Conservation (phyloP, 2,113 vertebrate genomes). For the Fulmarus glacialis region DNA sequence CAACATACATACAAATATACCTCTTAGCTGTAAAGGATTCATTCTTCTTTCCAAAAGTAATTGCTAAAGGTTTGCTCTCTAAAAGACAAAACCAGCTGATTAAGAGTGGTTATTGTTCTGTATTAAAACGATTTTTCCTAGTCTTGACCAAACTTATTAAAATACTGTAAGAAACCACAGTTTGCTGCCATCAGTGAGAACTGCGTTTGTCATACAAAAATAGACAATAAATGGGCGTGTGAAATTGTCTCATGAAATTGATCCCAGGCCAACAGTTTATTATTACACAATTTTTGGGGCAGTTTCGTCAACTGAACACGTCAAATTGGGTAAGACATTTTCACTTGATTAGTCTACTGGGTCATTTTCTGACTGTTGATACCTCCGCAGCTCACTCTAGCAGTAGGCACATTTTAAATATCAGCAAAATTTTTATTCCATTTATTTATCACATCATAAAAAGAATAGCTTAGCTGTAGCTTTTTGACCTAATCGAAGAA, state of each 20-base stretch:
- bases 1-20: background rate
- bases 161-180: background rate
- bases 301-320: background rate
- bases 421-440: background rate
- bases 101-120: background rate
- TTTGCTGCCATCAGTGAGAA: background rate
- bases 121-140: background rate
- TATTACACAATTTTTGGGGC: background rate
- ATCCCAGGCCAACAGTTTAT: background rate
- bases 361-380: background rate
- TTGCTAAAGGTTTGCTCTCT: background rate
- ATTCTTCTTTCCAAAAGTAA: background rate
- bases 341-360: background rate
- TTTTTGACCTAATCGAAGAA: background rate
- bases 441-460: background rate
- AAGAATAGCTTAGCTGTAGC: background rate
- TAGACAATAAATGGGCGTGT: background rate
- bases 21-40: background rate
- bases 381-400: background rate
- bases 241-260: background rate
- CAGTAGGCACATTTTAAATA: background rate
- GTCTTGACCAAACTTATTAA: background rate
- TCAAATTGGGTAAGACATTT: background rate
- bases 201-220: background rate
- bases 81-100: background rate